Evolutionary conservation across 2,888 invertebrate genomes (phyloP).

Genomic region (Mimachlamys varia): DNA sequence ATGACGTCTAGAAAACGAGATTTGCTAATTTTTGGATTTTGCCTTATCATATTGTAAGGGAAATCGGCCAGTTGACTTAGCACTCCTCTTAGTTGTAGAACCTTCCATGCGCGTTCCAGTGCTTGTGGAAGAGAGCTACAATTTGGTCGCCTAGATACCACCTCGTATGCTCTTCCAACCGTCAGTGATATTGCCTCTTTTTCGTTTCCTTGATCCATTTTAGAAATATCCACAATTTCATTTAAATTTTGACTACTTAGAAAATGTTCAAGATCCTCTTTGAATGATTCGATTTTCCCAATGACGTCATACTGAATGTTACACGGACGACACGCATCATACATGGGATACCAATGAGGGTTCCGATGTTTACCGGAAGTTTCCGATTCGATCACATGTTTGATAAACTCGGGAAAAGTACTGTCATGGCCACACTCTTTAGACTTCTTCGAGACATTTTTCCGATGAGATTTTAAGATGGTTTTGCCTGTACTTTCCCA

Average conservation of each 20-base stretch:
- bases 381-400: constrained; percentile 53
- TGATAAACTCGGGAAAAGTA: constrained; percentile 58
- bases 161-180: not conserved
- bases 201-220: constrained; percentile 37
- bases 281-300: constrained; percentile 58
- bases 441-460: constrained; percentile 41
- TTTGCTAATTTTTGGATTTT: constrained; percentile 24
- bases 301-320: constrained; percentile 52
- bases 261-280: constrained; percentile 46
- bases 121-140: constrained; percentile 50
- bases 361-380: constrained; percentile 43
- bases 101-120: constrained; percentile 51
- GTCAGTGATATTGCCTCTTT: constrained; percentile 40
- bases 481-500: constrained; percentile 43
- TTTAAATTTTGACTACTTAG: constrained; percentile 7
- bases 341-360: constrained; percentile 56
- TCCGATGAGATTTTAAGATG: constrained; percentile 46
- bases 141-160: not conserved
- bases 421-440: constrained; percentile 55
- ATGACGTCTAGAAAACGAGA: constrained; percentile 35
- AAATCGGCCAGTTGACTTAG: constrained; percentile 41
- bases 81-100: constrained; percentile 53
- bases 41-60: not conserved
- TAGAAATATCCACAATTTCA: constrained; percentile 35
- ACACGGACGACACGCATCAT: constrained; percentile 56